These are phyloP conservation scores for Atethmia centrago DNA, from an alignment of 2,888 invertebrate species.

Conservation along the genomic window DNA sequence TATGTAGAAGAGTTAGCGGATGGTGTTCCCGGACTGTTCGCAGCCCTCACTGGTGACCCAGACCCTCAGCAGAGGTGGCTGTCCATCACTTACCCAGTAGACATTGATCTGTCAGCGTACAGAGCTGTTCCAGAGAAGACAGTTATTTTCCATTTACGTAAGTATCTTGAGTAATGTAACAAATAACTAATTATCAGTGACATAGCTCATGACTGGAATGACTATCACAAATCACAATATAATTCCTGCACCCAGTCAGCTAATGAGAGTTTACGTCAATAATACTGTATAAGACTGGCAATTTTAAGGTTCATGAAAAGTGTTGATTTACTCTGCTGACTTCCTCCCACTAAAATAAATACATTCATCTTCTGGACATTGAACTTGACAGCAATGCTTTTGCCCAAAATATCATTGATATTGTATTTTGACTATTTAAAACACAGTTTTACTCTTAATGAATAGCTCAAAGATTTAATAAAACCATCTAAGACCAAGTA, in stretches of 20 bases:
- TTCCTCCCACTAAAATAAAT: no score
- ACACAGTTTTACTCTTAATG: neutral
- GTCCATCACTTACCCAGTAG: slow-evolving; percentile 95
- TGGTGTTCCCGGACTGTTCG: slow-evolving; percentile 95
- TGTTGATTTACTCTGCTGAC: neutral
- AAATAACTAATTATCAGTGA: neutral
- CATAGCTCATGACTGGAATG: neutral
- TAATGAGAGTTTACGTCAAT: neutral
- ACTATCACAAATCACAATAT: neutral
- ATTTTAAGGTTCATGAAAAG: neutral
- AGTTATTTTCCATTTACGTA: slow-evolving; percentile 93
- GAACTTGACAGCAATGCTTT: neutral
- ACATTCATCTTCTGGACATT: neutral
- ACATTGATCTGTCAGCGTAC: slow-evolving; percentile 92
- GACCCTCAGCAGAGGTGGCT: slow-evolving; percentile 95
- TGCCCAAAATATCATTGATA: neutral
- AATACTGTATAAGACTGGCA: neutral
- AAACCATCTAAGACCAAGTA: slow-evolving; percentile 38
- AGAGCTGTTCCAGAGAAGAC: slow-evolving; percentile 93
- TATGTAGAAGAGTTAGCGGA: slow-evolving; percentile 96
- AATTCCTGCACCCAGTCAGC: neutral
- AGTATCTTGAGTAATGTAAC: slow-evolving; percentile 79
- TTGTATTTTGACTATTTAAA: neutral
- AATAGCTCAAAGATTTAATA: slow-evolving; percentile 14
- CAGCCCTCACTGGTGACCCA: slow-evolving; percentile 94